These are phyloP conservation scores for Propithecus deckenii DNA, from an alignment of 2,797 vertebrate genomes.

Conservation along the genomic window DNA sequence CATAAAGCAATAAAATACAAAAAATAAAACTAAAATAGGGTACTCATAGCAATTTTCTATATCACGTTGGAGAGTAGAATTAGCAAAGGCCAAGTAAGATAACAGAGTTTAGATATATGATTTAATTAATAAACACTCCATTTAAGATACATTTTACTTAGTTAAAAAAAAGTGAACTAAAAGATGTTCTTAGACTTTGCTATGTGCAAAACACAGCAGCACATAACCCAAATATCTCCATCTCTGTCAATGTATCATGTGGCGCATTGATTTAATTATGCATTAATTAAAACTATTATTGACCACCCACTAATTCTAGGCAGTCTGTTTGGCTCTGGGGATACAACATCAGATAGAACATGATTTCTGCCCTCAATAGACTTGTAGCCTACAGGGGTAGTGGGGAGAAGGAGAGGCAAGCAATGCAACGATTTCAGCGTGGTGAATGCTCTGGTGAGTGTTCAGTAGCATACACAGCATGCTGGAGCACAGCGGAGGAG, in stretches of 20 bases:
- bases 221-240: not conserved
- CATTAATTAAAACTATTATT: slow-evolving; percentile 28
- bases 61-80: not conserved
- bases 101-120: not conserved
- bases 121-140: not conserved
- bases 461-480: not conserved
- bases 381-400: not conserved
- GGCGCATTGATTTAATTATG: not conserved
- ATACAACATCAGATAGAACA: not conserved
- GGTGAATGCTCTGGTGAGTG: not conserved
- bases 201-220: not conserved
- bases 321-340: not conserved
- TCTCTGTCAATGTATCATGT: not conserved
- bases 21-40: not conserved
- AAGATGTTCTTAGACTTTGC: not conserved
- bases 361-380: not conserved
- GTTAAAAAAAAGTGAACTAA: not conserved
- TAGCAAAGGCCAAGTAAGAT: not conserved
- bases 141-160: not conserved
- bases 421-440: not conserved
- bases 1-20: not conserved
- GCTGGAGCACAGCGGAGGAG: not conserved
- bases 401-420: not conserved
- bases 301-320: not conserved
- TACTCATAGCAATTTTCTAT: not conserved